Evolutionary conservation across 2,888 invertebrate genomes (phyloP).

Genomic region (Ormyrus thymus): DNA sequence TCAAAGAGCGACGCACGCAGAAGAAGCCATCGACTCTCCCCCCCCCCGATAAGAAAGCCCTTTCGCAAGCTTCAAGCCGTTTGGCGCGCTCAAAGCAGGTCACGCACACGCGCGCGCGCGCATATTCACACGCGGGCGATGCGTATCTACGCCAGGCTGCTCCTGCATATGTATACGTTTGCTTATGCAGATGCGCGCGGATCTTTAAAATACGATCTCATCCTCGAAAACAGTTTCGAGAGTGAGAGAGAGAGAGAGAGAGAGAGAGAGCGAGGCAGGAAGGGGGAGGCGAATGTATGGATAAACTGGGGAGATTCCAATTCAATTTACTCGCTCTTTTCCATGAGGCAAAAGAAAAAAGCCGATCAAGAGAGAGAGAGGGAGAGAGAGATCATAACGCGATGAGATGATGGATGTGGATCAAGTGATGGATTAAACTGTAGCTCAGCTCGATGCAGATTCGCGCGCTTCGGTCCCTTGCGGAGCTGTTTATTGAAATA

Average conservation of each 20-base stretch:
- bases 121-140: neutral
- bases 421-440: conserved; percentile 20
- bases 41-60: neutral
- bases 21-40: too few relatives aligned
- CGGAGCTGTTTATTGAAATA: too few relatives aligned
- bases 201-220: conserved; percentile 46
- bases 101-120: neutral
- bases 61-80: conserved; percentile 35
- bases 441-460: neutral
- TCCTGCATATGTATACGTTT: neutral
- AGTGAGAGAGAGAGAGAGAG: neutral
- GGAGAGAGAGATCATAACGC: too few relatives aligned
- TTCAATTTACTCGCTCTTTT: conserved; percentile 39
- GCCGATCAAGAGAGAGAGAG: neutral
- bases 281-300: neutral
- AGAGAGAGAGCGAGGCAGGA: too few relatives aligned
- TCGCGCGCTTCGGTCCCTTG: too few relatives aligned
- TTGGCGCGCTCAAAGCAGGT: conserved; percentile 39
- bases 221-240: conserved; percentile 26
- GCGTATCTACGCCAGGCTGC: neutral
- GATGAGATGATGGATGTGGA: neutral
- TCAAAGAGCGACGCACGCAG: conserved; percentile 28
- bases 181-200: neutral
- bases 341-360: neutral
- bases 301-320: conserved; percentile 22